phyloP scores from a whole-genome alignment of 92 coral and sea anemone species.

The Nematostella vectensis region DNA sequence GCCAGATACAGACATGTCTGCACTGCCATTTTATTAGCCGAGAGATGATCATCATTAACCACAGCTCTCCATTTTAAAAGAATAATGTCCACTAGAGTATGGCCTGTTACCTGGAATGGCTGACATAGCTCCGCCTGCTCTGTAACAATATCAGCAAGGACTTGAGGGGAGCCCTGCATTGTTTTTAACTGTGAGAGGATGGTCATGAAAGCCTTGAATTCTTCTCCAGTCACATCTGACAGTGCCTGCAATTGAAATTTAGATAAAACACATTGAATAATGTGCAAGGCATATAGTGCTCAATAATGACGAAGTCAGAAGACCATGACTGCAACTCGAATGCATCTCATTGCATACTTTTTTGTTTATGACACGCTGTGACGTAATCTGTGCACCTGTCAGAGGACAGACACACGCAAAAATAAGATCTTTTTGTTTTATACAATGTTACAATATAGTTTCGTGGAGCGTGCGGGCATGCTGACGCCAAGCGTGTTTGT shows the following conservation, averaged over 20 bases:
- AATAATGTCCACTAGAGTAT: not conserved
- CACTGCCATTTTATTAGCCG: constrained; percentile 98
- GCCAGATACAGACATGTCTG: constrained; percentile 17
- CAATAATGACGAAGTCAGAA: too few relatives aligned
- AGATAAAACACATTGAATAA: too few relatives aligned
- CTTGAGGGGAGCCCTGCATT: constrained; percentile 69
- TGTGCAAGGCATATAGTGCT: too few relatives aligned
- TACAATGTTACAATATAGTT: too few relatives aligned
- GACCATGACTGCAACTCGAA: too few relatives aligned
- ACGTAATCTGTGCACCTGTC: too few relatives aligned
- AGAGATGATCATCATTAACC: constrained; percentile 64
- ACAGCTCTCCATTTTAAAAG: constrained; percentile 1
- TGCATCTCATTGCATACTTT: too few relatives aligned
- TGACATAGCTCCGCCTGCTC: constrained; percentile 90
- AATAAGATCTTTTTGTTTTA: too few relatives aligned
- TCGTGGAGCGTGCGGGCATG: too few relatives aligned
- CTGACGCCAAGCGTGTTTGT: too few relatives aligned
- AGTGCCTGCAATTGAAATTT: constrained; percentile 45
- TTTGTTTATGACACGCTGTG: too few relatives aligned
- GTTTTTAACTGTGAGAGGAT: constrained; percentile 74
- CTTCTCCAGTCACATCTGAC: constrained; percentile 95
- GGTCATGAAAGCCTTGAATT: constrained; percentile 72
- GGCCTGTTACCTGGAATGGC: constrained; percentile 64
- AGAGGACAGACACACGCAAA: too few relatives aligned
- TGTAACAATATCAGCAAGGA: constrained; percentile 80